Evolutionary conservation across 1,140 invertebrate genomes (phyloP).

Genomic region (Macrotrachela quadricornifera): DNA sequence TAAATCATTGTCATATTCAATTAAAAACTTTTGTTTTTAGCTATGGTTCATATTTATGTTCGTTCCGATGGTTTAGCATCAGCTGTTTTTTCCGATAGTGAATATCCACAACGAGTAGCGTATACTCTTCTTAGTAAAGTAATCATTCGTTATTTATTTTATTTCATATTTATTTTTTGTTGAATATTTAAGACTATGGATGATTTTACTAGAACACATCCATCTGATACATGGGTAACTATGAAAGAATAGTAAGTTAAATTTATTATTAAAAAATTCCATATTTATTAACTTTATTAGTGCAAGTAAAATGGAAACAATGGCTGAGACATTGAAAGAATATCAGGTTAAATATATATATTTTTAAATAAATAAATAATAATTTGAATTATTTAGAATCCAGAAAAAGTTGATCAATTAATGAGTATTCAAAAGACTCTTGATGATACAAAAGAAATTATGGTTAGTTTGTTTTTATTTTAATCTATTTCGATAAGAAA

Average conservation of each 20-base stretch:
- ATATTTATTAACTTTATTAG: conserved; percentile 12
- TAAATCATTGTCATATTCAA: no score
- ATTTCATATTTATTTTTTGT: background rate
- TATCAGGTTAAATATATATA: no score
- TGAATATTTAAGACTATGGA: conserved; percentile 46
- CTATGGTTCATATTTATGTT: conserved; percentile 63
- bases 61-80: conserved; percentile 67
- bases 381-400: conserved; percentile 45
- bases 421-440: conserved; percentile 89
- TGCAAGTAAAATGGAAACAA: conserved; percentile 37
- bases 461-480: conserved; percentile 44
- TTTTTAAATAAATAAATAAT: no score
- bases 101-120: conserved; percentile 81
- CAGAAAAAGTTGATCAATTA: conserved; percentile 79
- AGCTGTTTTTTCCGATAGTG: conserved; percentile 82
- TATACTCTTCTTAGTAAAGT: conserved; percentile 78
- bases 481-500: conserved; percentile 9
- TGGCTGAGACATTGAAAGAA: conserved; percentile 13
- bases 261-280: background rate
- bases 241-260: conserved; percentile 35
- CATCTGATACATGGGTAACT: conserved; percentile 47
- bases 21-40: no score
- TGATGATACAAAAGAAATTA: conserved; percentile 96
- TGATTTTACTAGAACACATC: conserved; percentile 60
- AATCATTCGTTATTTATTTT: no score